These are phyloP conservation scores for Pediacus dermestoides DNA, from an alignment of 2,888 invertebrate species.

Conservation along the genomic window DNA sequence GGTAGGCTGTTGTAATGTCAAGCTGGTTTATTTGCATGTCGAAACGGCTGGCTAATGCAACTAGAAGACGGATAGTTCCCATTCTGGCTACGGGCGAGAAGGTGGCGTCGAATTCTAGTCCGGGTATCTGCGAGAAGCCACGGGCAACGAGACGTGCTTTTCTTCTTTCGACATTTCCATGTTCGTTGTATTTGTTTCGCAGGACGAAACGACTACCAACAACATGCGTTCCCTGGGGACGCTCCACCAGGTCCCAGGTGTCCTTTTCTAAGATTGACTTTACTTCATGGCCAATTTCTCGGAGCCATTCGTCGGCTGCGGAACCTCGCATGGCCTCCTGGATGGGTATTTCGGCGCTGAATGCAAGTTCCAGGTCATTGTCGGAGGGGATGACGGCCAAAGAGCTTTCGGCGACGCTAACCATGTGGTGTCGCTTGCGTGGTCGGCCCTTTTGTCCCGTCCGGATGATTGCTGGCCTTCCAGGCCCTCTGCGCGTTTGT, in stretches of 20 bases:
- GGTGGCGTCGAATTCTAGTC: conserved; percentile 21
- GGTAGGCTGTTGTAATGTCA: conserved; percentile 28
- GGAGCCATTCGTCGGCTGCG: conserved; percentile 15
- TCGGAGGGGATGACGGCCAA: background rate
- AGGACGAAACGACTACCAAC: conserved; percentile 24
- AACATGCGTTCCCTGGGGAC: conserved; percentile 15
- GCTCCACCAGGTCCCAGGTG: conserved; percentile 19
- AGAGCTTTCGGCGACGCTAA: background rate
- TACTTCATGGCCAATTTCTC: conserved; percentile 20
- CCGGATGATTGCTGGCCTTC: conserved; percentile 4
- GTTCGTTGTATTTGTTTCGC: conserved; percentile 18
- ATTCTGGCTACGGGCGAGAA: conserved; percentile 20
- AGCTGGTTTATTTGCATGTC: conserved; percentile 25
- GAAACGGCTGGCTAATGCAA: conserved; percentile 19
- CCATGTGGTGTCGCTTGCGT: background rate
- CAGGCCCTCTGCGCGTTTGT: background rate
- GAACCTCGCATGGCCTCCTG: conserved; percentile 13
- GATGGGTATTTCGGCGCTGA: background rate
- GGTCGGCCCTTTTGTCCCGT: conserved; percentile 8
- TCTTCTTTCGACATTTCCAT: conserved; percentile 13
- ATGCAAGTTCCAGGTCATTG: background rate
- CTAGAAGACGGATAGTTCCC: conserved; percentile 16
- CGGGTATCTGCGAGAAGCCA: conserved; percentile 21
- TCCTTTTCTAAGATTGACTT: conserved; percentile 17
- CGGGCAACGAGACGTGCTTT: conserved; percentile 24